Percentiles rank a stretch among this genome's conserved stretches.
These are phyloP conservation scores for Variabilichromis moorii DNA, from an alignment of 2,113 vertebrate genomes.

Conservation along the genomic window DNA sequence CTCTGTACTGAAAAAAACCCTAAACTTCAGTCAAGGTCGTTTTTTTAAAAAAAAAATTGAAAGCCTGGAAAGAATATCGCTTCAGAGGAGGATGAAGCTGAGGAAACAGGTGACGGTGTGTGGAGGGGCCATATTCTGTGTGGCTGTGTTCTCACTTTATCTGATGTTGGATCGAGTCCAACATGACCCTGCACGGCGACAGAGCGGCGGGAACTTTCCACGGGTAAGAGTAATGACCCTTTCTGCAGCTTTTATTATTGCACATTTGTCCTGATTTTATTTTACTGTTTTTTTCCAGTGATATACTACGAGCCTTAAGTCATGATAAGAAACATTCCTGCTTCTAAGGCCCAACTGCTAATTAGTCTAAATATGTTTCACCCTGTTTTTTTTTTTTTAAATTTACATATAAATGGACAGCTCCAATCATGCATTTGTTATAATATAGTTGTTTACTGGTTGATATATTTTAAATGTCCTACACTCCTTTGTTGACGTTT, in stretches of 20 bases:
- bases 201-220: slow-evolving; percentile 90
- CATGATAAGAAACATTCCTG: background rate
- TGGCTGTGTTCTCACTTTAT: slow-evolving; percentile 97
- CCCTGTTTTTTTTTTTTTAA: rapidly evolving
- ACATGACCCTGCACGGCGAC: slow-evolving; percentile 84
- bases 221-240: slow-evolving; percentile 72
- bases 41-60: background rate
- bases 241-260: background rate
- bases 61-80: background rate
- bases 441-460: background rate
- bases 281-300: background rate
- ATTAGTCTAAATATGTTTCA: background rate
- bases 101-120: slow-evolving; percentile 98
- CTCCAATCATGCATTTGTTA: background rate
- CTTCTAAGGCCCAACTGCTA: background rate
- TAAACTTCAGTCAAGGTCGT: background rate
- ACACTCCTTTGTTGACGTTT: background rate
- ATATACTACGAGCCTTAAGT: background rate
- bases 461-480: background rate
- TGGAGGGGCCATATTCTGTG: slow-evolving; percentile 95
- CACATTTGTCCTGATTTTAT: background rate
- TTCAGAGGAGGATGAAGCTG: slow-evolving; percentile 82
- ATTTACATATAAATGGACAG: background rate
- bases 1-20: background rate
- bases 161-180: slow-evolving; percentile 98